Conservation (phyloP, 2,113 vertebrate species). For the Podarcis cretensis region DNA sequence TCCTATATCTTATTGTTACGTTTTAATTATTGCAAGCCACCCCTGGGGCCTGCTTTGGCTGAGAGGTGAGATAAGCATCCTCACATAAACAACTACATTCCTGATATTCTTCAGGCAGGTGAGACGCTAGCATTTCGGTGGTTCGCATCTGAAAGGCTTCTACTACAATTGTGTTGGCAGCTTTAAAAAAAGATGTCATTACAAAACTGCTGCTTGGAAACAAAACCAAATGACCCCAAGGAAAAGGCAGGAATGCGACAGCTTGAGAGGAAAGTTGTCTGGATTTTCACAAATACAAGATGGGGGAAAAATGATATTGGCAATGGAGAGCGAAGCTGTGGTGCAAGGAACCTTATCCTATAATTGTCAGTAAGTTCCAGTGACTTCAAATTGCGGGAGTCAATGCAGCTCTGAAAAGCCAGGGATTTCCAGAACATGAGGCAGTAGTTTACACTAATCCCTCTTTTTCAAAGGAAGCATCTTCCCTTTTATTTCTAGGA, state of each 20-base stretch:
- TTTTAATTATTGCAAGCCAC: neutral
- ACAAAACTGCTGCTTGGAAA: neutral
- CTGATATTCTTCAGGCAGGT: neutral
- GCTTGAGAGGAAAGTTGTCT: neutral
- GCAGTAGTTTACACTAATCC: conserved; percentile 13
- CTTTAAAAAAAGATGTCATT: neutral
- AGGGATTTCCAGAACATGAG: conserved; percentile 1
- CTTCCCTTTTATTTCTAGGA: neutral
- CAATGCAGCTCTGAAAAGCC: neutral
- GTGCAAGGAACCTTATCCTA: neutral
- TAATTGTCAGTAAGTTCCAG: neutral
- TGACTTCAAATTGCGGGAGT: neutral
- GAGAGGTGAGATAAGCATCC: neutral
- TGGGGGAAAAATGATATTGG: neutral
- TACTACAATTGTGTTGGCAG: neutral
- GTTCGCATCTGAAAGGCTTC: neutral
- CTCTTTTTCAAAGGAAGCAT: conserved; percentile 14
- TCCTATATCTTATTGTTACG: neutral
- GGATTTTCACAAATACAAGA: neutral
- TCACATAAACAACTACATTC: neutral
- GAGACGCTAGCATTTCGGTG: neutral
- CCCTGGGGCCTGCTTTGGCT: neutral
- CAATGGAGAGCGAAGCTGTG: neutral
- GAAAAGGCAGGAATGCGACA: neutral
- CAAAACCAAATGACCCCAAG: neutral